A percentile compares a stretch with the other conserved stretches of the same genome.
phyloP scores from a whole-genome alignment of 2,797 vertebrate species.

The Phrynocephalus vlangalii region DNA sequence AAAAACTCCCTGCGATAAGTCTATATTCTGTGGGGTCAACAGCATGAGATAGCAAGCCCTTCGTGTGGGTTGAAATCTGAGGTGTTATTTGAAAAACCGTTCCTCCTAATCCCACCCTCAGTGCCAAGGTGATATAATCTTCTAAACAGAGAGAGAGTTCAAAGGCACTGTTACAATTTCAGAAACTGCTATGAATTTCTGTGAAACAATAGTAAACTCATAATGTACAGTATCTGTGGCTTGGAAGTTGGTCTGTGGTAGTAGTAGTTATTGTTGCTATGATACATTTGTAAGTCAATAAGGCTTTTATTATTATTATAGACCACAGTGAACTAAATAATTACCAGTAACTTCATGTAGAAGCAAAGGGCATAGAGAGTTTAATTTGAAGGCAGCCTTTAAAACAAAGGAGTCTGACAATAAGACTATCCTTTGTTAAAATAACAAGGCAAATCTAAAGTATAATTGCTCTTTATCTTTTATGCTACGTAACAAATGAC shows the following conservation, averaged over 20 bases:
- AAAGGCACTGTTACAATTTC: not conserved
- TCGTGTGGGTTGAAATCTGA: slow-evolving; percentile 55
- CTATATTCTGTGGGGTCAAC: slow-evolving; percentile 41
- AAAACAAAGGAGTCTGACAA: not conserved
- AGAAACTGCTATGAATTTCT: slow-evolving; percentile 12
- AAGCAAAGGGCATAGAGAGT: slow-evolving; percentile 14
- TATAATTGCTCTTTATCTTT: not conserved
- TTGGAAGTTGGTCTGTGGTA: not conserved
- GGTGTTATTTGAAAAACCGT: slow-evolving; percentile 56
- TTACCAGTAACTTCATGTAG: not conserved
- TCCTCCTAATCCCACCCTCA: slow-evolving; percentile 42
- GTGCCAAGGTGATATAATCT: slow-evolving; percentile 45
- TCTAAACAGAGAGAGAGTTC: slow-evolving; percentile 31
- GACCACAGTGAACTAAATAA: not conserved
- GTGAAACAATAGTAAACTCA: slow-evolving; percentile 26
- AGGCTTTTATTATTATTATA: not conserved
- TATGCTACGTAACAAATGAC: not conserved
- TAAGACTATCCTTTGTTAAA: not conserved
- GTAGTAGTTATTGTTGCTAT: not conserved
- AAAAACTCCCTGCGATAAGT: slow-evolving; percentile 47
- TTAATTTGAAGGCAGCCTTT: not conserved
- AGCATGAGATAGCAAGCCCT: slow-evolving; percentile 12
- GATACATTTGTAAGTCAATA: not conserved
- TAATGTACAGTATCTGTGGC: not conserved
- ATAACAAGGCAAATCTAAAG: not conserved